Evolutionary conservation across 2,888 invertebrate genomes (phyloP).

Genomic region (Melanchra persicariae): DNA sequence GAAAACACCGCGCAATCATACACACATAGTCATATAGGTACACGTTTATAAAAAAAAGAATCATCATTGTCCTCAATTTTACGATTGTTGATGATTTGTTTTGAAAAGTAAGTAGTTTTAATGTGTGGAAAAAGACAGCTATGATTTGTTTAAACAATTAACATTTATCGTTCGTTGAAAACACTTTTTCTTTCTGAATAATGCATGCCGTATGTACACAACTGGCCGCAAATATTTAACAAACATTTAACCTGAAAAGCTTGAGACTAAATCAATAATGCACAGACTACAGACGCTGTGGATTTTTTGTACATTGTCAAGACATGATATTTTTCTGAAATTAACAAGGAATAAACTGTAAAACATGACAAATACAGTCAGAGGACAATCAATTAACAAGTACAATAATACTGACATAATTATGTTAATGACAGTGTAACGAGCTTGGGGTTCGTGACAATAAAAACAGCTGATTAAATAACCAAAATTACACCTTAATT

Average conservation of each 20-base stretch:
- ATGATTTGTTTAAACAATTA: constrained; percentile 12
- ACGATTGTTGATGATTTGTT: constrained; percentile 6
- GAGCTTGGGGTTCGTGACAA: too few relatives aligned
- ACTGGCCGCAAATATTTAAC: constrained; percentile 41
- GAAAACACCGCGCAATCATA: constrained; percentile 29
- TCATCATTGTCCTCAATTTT: constrained; percentile 17
- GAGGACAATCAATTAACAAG: not conserved
- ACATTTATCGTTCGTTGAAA: not conserved
- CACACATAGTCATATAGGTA: too few relatives aligned
- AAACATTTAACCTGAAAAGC: constrained; percentile 41
- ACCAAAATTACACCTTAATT: too few relatives aligned
- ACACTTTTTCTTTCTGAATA: constrained; percentile 22
- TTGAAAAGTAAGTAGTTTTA: constrained; percentile 2
- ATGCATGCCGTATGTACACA: constrained; percentile 16
- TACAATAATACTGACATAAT: not conserved
- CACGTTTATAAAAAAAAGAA: too few relatives aligned
- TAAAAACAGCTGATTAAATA: too few relatives aligned
- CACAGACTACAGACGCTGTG: not conserved
- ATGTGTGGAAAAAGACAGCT: constrained; percentile 6
- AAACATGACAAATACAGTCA: not conserved
- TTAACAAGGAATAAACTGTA: not conserved
- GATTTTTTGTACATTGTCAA: constrained; percentile 2
- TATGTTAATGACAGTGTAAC: too few relatives aligned
- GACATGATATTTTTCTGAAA: constrained; percentile 5
- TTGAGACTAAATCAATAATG: constrained; percentile 26